Evolutionary conservation across 2,797 vertebrate species (phyloP).

Genomic region (Oceanodroma leucorhoa): DNA sequence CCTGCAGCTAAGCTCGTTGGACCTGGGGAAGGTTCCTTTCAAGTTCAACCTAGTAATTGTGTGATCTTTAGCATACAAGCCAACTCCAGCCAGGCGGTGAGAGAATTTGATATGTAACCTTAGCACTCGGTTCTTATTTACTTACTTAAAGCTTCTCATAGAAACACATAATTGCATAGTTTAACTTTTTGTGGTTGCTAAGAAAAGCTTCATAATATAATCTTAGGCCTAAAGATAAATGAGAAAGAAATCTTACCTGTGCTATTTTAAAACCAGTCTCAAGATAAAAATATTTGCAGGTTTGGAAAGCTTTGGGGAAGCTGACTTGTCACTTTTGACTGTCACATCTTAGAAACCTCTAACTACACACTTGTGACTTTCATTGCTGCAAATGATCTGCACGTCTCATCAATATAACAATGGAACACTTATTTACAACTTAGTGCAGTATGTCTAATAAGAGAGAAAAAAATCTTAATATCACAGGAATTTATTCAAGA

Average conservation of each 20-base stretch:
- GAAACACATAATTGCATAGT: background rate
- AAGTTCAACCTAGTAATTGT: background rate
- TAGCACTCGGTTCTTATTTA: background rate
- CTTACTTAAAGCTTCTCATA: background rate
- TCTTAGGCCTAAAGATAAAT: background rate
- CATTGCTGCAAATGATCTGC: background rate
- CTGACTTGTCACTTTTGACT: background rate
- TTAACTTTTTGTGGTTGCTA: background rate
- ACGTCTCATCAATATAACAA: background rate
- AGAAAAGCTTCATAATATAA: background rate
- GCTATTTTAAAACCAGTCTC: background rate
- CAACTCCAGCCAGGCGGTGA: background rate
- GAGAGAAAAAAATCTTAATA: background rate
- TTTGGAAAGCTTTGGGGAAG: background rate
- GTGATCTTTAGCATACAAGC: background rate
- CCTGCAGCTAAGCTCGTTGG: background rate
- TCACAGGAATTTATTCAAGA: background rate
- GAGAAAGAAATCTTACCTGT: background rate
- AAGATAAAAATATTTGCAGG: background rate
- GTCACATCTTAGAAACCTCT: background rate
- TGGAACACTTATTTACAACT: background rate
- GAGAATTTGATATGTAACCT: background rate
- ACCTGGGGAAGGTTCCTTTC: background rate
- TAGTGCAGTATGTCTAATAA: background rate
- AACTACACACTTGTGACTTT: background rate